Base-by-base conservation (phyloP, 2,888 invertebrate genomes). In the Drepana falcataria region DNA sequence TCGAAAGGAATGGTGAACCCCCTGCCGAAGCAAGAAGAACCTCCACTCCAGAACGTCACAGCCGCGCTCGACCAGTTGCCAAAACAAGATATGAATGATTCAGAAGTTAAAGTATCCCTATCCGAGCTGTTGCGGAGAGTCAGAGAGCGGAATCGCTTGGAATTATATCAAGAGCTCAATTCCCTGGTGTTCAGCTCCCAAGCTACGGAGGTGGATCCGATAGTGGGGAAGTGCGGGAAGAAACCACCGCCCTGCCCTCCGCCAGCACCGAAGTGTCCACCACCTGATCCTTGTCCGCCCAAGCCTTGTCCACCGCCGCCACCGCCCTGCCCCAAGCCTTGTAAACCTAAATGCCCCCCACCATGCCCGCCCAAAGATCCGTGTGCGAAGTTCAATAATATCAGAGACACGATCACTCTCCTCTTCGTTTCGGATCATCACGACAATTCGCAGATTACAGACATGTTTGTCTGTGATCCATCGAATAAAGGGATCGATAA, bases 61-160 rank as follows among this genome's bases (percentile, higher is more conserved):
- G 44, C 7, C 5, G 52, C 5, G 34, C 53, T 35, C 4, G 58
- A 53, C 37, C 54, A 65, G 4, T 0, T 71, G 35, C 70, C 71
- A 2, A 57, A 65, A 2, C 5, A 44, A 1, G 44, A 9, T 9
- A 9, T 9, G 2, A 44, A 44, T 9, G 44, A 44, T 9, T 44
- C 44, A 3, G 44, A 44, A 6, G 44, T 44, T 2, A 59, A 67
- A 0, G 4, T 80, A 1, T 56, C 81, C 0, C 68, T 87, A 2
- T 74, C 81, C 4, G 75, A 82, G 55, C 59, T 87, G 41, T 55
- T 87, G n/a, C 69, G 54, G 34, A 68, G 66, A 49, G 79, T 86
- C 1, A 69, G 82, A 41, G 59, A 71, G 47, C 75, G 74, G 1
- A 83, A 70, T 52, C 68, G 66, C 1, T 41, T 75, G 6, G 65